A percentile compares a stretch with the other conserved stretches of the same genome.
phyloP scores from a whole-genome alignment of 1,140 invertebrate species.

The Diachasma alloeum region DNA sequence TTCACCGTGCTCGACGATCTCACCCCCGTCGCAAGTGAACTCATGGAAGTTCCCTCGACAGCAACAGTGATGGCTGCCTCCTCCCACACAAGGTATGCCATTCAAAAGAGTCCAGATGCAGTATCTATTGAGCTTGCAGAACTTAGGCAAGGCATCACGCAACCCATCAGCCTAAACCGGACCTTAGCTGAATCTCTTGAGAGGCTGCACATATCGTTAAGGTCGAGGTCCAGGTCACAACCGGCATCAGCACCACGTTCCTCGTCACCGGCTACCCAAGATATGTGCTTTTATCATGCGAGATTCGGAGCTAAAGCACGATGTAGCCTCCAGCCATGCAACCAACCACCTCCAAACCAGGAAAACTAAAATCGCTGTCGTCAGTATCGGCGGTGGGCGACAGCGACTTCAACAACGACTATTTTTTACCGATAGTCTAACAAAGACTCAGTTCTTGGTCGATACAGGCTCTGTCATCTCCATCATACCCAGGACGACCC shows the following conservation, averaged over 20 bases:
- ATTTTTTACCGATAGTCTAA: slow-evolving; percentile 5
- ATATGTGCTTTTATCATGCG: not conserved
- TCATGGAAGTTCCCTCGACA: not conserved
- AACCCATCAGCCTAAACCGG: not conserved
- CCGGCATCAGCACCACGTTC: not conserved
- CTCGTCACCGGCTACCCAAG: not conserved
- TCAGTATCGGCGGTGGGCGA: not conserved
- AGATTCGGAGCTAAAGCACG: not conserved
- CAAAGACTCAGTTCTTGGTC: slow-evolving; percentile 13
- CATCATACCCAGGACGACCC: too few species aligned
- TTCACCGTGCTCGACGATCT: too few species aligned
- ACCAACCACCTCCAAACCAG: not conserved
- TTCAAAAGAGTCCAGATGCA: not conserved
- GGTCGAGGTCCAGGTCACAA: not conserved
- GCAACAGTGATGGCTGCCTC: not conserved
- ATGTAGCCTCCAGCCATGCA: not conserved
- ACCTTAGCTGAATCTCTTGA: not conserved
- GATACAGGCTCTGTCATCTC: too few species aligned
- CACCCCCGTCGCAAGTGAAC: too few species aligned
- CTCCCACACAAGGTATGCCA: not conserved
- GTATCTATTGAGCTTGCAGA: not conserved
- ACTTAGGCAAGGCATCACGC: not conserved
- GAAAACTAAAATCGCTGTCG: not conserved
- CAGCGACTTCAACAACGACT: not conserved
- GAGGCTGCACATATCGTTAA: not conserved